Percentiles rank a stretch among this genome's conserved stretches.
These are phyloP conservation scores for Chymomyza costata DNA, from an alignment of 1,140 invertebrate genomes.

Conservation along the genomic window DNA sequence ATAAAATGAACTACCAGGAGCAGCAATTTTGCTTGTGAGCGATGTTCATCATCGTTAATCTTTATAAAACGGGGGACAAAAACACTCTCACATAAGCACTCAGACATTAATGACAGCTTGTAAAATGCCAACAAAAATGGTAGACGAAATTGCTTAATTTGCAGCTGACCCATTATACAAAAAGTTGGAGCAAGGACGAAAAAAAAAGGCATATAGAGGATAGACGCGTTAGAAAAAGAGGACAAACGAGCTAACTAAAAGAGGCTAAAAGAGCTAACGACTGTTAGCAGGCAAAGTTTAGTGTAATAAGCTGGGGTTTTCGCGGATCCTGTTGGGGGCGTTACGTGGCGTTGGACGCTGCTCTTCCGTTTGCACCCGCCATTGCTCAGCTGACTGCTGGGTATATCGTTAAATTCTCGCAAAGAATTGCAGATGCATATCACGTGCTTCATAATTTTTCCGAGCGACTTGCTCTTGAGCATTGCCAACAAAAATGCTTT, in stretches of 20 bases:
- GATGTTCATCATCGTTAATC: constrained; percentile 69
- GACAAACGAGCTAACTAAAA: too few relatives aligned
- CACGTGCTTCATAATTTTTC: constrained; percentile 74
- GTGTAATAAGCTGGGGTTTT: too few relatives aligned
- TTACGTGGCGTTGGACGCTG: constrained; percentile 1
- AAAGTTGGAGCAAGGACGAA: constrained; percentile 1
- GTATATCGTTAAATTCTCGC: constrained; percentile 40
- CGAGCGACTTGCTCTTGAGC: constrained; percentile 58
- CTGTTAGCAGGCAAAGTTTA: too few relatives aligned
- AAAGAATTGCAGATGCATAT: constrained; percentile 68
- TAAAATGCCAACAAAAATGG: constrained; percentile 64
- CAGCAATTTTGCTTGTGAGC: constrained; percentile 23
- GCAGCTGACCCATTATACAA: constrained; percentile 37
- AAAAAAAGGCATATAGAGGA: constrained; percentile 8
- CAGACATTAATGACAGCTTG: constrained; percentile 54
- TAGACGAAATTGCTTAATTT: constrained; percentile 65
- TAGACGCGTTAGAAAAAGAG: too few relatives aligned
- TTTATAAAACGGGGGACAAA: constrained; percentile 63
- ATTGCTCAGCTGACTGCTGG: too few relatives aligned
- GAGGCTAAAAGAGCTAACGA: too few relatives aligned
- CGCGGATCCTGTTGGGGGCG: too few relatives aligned
- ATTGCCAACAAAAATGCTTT: constrained; percentile 24
- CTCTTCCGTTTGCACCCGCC: too few relatives aligned
- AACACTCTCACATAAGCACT: too few relatives aligned
- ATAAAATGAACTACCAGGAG: constrained; percentile 46